These are phyloP conservation scores for Stenchaetothrips biformis DNA, from an alignment of 2,888 invertebrate species.

Conservation along the genomic window DNA sequence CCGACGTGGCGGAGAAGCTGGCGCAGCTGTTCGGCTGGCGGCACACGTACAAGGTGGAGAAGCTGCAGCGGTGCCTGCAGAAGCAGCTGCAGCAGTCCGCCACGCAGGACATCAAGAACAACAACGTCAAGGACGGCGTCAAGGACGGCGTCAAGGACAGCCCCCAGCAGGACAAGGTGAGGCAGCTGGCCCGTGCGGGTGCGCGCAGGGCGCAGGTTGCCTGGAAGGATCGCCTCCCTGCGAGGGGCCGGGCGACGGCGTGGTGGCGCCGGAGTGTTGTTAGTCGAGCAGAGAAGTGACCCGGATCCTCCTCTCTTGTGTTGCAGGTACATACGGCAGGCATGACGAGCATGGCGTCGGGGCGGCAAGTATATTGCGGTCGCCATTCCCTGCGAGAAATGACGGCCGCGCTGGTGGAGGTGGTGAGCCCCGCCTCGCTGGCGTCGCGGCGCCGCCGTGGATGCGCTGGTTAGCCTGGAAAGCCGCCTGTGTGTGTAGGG, in stretches of 20 bases:
- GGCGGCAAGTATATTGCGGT: not conserved
- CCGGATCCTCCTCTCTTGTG: not conserved
- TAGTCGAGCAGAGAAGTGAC: not conserved
- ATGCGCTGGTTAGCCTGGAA: not conserved
- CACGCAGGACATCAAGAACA: not conserved
- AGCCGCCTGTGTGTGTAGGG: not conserved
- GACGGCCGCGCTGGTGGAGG: not conserved
- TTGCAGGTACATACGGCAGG: conserved; percentile 2
- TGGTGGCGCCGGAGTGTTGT: not conserved
- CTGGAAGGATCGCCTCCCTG: too few species aligned
- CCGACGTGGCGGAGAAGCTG: conserved; percentile 71
- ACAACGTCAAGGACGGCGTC: not conserved
- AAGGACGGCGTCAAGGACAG: not conserved
- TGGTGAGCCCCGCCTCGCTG: not conserved
- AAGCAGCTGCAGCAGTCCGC: not conserved
- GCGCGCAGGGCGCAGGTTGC: not conserved
- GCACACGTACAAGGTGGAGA: conserved; percentile 74
- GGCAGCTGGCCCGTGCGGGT: not conserved
- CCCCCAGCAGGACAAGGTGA: not conserved
- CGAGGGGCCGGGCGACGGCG: too few species aligned
- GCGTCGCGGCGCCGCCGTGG: not conserved
- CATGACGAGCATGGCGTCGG: not conserved
- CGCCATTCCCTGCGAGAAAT: too few species aligned
- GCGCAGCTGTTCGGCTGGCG: conserved; percentile 73
- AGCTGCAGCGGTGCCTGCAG: conserved; percentile 59